Conservation (phyloP, 2,888 invertebrate genomes). For the Drosophila mercatorum region DNA sequence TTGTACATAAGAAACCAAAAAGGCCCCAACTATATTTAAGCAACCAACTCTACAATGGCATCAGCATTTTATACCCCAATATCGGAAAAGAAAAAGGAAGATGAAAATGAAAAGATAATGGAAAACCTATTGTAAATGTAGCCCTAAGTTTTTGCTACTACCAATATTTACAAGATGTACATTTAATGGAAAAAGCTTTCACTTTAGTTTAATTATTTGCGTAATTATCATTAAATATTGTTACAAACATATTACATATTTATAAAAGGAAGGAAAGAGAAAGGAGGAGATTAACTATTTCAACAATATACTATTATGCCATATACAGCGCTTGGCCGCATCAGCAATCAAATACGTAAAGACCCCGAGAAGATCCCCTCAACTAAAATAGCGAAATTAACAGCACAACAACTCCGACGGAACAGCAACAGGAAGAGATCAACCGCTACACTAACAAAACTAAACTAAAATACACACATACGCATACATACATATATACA, state of each 20-base stretch:
- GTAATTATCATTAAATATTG: constrained; percentile 73
- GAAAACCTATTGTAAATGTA: constrained; percentile 67
- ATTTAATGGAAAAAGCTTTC: constrained; percentile 77
- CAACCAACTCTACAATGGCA: constrained; percentile 48
- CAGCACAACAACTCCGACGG: constrained; percentile 31
- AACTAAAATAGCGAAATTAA: constrained; percentile 49
- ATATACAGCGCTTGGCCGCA: constrained; percentile 61
- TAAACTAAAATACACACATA: constrained; percentile 4
- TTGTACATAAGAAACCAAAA: constrained; percentile 66
- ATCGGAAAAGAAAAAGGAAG: constrained; percentile 19
- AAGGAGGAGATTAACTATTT: constrained; percentile 37
- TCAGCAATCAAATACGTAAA: constrained; percentile 67
- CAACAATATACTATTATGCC: constrained; percentile 69
- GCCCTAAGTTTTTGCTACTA: constrained; percentile 78
- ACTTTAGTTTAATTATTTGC: constrained; percentile 80
- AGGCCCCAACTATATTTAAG: constrained; percentile 57
- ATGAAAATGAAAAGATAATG: constrained; percentile 18
- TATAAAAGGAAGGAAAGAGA: constrained; percentile 48
- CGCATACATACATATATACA: constrained; percentile 27
- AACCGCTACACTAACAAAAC: constrained; percentile 50
- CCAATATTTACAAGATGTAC: constrained; percentile 75
- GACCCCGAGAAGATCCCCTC: constrained; percentile 10
- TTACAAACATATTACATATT: constrained; percentile 77
- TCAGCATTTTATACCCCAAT: constrained; percentile 68
- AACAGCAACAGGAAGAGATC: constrained; percentile 29